phyloP scores from a whole-genome alignment of 1,140 invertebrate species.

The Hylaeus anthracinus region DNA sequence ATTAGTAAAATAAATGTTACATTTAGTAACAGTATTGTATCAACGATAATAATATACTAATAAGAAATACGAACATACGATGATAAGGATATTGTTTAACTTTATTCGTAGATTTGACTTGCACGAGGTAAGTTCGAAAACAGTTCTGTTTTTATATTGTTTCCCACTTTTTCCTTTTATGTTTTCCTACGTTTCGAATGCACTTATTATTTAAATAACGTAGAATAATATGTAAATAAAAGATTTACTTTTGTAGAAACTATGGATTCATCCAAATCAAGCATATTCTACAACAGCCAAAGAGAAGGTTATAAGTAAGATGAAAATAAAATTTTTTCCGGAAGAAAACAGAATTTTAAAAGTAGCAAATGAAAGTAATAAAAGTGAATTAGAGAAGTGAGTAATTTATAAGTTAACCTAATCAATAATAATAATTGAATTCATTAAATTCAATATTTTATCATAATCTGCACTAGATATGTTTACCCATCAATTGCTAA shows the following conservation, averaged over 20 bases:
- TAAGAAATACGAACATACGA: not conserved
- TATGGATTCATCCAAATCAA: not conserved
- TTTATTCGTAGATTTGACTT: too few relatives aligned
- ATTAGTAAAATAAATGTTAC: too few relatives aligned
- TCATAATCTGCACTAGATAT: conserved; percentile 15
- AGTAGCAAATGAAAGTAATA: conserved; percentile 14
- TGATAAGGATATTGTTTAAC: not conserved
- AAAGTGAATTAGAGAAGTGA: conserved; percentile 19
- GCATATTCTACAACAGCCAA: not conserved
- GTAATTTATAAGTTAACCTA: conserved; percentile 1
- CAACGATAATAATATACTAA: too few relatives aligned
- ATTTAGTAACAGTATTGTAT: not conserved
- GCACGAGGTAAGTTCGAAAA: too few relatives aligned
- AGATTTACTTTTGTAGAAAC: conserved; percentile 7
- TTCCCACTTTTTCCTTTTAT: not conserved
- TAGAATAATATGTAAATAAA: not conserved
- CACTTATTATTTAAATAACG: too few relatives aligned
- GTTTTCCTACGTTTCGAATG: conserved; percentile 9
- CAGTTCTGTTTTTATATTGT: not conserved
- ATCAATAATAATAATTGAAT: not conserved
- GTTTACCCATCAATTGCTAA: not conserved
- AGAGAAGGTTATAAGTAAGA: not conserved
- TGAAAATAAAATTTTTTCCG: not conserved
- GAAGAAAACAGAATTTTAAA: conserved; percentile 16
- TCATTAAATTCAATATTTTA: not conserved